These are phyloP conservation scores for Euzetes globulus DNA, from an alignment of 2,888 invertebrate species.

Conservation along the genomic window DNA sequence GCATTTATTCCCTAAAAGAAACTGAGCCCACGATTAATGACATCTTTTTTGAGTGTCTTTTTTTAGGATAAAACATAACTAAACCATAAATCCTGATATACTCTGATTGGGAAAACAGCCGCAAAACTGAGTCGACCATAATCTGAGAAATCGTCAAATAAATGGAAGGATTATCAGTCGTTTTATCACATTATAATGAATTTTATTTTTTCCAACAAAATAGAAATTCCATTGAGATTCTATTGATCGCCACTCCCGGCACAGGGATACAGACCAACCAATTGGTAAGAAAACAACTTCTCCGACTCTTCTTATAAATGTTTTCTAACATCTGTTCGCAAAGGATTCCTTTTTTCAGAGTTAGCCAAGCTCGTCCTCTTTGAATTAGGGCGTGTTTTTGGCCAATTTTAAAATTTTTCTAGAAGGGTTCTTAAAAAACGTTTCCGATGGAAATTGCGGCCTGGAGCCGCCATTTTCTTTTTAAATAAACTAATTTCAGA, in stretches of 20 bases:
- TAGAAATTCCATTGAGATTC: not conserved
- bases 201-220: not conserved
- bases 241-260: not conserved
- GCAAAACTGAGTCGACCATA: not conserved
- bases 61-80: not conserved
- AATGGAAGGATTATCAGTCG: not conserved
- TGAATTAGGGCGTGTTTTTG: too few relatives aligned
- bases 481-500: too few relatives aligned
- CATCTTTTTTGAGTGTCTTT: constrained; percentile 16
- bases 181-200: constrained; percentile 12
- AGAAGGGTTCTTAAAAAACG: too few relatives aligned
- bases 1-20: not conserved
- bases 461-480: too few relatives aligned
- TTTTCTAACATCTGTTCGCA: too few relatives aligned
- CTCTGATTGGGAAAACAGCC: not conserved
- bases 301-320: too few relatives aligned
- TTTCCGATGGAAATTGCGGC: too few relatives aligned
- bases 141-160: constrained; percentile 7
- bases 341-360: too few relatives aligned
- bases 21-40: constrained; percentile 19
- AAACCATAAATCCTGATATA: constrained; percentile 21
- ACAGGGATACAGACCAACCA: not conserved
- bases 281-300: too few relatives aligned
- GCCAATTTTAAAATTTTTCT: too few relatives aligned
- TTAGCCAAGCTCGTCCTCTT: too few relatives aligned